Conservation (phyloP, 2,797 vertebrate genomes). For the Sebastes diaconus region DNA sequence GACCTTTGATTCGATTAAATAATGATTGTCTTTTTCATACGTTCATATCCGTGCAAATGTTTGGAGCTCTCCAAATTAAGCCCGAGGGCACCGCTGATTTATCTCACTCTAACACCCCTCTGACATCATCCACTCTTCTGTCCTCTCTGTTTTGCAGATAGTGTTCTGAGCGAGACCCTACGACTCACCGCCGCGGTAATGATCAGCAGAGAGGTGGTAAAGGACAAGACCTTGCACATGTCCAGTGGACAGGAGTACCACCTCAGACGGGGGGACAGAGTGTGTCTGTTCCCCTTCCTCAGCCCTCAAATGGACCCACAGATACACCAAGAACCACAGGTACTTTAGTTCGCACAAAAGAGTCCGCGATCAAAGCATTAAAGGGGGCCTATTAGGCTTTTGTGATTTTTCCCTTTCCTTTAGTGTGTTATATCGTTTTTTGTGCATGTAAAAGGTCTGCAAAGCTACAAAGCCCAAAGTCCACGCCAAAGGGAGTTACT, state of each 20-base stretch:
- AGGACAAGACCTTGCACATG: constrained; percentile 80
- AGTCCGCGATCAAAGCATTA: not conserved
- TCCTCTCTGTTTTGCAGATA: constrained; percentile 66
- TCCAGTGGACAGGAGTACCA: constrained; percentile 80
- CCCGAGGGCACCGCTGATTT: constrained; percentile 27
- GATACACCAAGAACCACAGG: constrained; percentile 89
- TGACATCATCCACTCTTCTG: constrained; percentile 47
- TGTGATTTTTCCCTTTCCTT: too few relatives aligned
- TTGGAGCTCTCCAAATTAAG: constrained; percentile 26
- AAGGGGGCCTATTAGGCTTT: too few relatives aligned
- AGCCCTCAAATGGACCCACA: constrained; percentile 91
- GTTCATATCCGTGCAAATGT: constrained; percentile 33
- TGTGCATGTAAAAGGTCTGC: too few relatives aligned
- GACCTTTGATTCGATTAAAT: constrained; percentile 37
- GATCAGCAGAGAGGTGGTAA: constrained; percentile 87
- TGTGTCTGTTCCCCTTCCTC: constrained; percentile 89
- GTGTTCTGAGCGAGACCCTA: constrained; percentile 85
- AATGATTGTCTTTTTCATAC: constrained; percentile 27
- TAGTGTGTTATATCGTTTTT: too few relatives aligned
- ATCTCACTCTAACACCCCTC: constrained; percentile 29
- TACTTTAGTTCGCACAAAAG: constrained; percentile 48
- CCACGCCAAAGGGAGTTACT: too few relatives aligned
- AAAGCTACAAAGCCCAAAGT: too few relatives aligned
- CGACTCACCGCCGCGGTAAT: constrained; percentile 88
- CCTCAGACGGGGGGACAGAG: constrained; percentile 86